Evolutionary conservation across 2,113 vertebrate species (phyloP).

Genomic region (Otis tarda): DNA sequence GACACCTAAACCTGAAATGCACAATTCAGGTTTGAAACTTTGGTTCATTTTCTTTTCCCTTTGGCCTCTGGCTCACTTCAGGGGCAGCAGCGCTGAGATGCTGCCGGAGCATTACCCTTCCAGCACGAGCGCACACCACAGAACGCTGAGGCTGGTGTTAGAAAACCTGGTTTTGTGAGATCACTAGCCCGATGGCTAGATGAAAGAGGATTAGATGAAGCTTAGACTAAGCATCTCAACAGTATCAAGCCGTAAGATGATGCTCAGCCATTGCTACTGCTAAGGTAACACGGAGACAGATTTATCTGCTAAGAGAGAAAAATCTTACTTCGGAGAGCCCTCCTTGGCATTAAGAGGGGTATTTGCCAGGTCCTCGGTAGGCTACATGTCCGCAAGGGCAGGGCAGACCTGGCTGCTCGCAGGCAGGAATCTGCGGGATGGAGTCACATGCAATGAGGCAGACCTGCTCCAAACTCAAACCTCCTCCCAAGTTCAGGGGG

Average conservation of each 20-base stretch:
- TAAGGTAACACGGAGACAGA: background rate
- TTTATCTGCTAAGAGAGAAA: background rate
- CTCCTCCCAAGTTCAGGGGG: conserved; percentile 22
- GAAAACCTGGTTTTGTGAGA: background rate
- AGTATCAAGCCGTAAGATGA: background rate
- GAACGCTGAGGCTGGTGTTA: background rate
- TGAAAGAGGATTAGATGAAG: conserved; percentile 62
- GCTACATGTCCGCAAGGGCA: rapidly evolving
- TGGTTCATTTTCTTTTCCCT: background rate
- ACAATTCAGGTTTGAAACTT: background rate
- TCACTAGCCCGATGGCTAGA: background rate
- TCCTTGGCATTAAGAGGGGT: rapidly evolving
- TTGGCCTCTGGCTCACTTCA: background rate
- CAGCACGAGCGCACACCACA: background rate
- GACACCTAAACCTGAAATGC: background rate
- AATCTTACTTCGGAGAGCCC: background rate
- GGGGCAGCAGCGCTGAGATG: background rate
- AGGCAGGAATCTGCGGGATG: background rate
- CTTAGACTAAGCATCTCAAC: conserved; percentile 57
- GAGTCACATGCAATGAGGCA: background rate
- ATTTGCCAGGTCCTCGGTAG: background rate
- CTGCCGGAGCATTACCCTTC: background rate
- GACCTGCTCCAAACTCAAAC: conserved; percentile 1
- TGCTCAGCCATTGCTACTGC: background rate
- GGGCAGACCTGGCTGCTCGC: background rate